Conservation (phyloP, 2,113 vertebrate genomes). For the Garra rufa region DNA sequence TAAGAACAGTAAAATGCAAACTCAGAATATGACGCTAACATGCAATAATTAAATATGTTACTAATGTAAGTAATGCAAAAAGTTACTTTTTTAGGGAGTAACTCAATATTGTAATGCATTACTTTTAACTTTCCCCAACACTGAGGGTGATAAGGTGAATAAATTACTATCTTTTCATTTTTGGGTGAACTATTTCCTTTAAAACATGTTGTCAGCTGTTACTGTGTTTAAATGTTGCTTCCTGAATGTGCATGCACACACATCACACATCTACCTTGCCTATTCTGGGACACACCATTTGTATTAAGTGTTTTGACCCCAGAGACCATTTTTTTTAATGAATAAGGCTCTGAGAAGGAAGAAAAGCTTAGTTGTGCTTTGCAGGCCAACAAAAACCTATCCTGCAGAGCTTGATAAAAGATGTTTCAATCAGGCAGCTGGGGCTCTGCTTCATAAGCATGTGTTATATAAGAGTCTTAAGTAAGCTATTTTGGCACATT, state of each 20-base stretch:
- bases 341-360: constrained; percentile 3
- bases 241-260: background rate
- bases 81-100: no score
- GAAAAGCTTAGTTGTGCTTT: background rate
- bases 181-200: background rate
- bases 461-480: constrained; percentile 28
- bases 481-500: background rate
- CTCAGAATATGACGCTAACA: no score
- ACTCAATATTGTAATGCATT: no score
- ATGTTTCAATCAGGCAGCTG: constrained; percentile 8
- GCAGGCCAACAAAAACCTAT: constrained; percentile 4
- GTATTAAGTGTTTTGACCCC: background rate
- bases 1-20: no score
- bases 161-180: background rate
- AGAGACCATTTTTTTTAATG: background rate
- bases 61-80: no score
- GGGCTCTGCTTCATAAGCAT: constrained; percentile 1
- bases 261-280: constrained; percentile 2
- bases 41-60: no score
- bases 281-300: background rate
- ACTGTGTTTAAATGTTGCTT: constrained; percentile 9
- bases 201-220: background rate
- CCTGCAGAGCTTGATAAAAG: background rate
- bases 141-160: background rate
- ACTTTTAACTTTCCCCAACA: no score